phyloP scores from a whole-genome alignment of 1,140 invertebrate species.

The Drosophila sp. region DNA sequence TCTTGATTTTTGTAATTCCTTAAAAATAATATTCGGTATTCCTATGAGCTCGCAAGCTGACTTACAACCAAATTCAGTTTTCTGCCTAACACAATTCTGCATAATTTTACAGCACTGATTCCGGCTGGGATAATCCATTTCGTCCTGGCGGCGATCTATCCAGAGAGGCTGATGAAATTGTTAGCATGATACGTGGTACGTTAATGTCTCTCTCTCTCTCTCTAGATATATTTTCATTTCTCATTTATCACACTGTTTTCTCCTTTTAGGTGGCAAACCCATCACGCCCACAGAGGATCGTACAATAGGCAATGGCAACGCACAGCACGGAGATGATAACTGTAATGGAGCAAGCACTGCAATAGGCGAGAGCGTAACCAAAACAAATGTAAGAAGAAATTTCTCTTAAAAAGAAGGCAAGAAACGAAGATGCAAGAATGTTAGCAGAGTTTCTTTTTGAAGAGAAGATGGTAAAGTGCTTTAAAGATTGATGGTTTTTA shows the following conservation, averaged over 20 bases:
- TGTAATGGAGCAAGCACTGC: slow-evolving; percentile 65
- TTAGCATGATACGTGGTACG: slow-evolving; percentile 94
- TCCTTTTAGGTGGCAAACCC: slow-evolving; percentile 88
- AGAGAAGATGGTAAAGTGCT: no score
- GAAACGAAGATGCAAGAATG: neutral
- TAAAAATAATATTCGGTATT: no score
- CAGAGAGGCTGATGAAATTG: slow-evolving; percentile 97
- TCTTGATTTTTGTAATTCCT: no score
- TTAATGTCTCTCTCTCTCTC: neutral
- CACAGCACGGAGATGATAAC: slow-evolving; percentile 75
- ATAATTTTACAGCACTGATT: slow-evolving; percentile 91
- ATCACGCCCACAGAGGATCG: slow-evolving; percentile 89
- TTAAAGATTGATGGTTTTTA: no score
- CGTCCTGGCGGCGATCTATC: slow-evolving; percentile 97
- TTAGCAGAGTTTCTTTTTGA: no score
- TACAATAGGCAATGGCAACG: slow-evolving; percentile 79
- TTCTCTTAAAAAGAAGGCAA: neutral
- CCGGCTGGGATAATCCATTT: slow-evolving; percentile 98
- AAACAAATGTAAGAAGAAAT: slow-evolving; percentile 70
- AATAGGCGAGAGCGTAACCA: slow-evolving; percentile 76
- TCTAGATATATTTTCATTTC: neutral
- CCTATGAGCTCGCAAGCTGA: no score
- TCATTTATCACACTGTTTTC: neutral
- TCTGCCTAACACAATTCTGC: neutral
- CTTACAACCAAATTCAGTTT: no score